A percentile compares a stretch with the other conserved stretches of the same genome.
These are phyloP conservation scores for Pteria penguin DNA, from an alignment of 2,888 invertebrate genomes.

Conservation along the genomic window DNA sequence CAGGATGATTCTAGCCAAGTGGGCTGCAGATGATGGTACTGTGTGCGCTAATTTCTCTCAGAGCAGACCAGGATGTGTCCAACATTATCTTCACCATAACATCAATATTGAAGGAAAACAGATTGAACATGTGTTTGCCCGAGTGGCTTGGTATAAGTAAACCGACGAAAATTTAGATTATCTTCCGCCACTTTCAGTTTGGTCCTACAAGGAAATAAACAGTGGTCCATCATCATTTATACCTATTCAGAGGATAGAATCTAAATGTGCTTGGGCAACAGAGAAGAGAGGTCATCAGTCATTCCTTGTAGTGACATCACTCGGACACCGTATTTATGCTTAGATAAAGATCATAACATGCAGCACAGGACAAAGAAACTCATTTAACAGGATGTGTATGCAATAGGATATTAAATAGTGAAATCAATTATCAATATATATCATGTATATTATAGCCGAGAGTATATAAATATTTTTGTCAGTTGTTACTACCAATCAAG, in stretches of 20 bases:
- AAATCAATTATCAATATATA: too few species aligned
- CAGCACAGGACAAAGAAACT: too few species aligned
- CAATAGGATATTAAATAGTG: too few species aligned
- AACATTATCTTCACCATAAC: neutral
- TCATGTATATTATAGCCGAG: too few species aligned
- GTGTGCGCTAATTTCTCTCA: neutral
- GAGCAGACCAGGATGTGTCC: neutral
- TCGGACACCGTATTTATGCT: too few species aligned
- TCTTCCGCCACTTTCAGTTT: neutral
- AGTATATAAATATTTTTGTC: too few species aligned
- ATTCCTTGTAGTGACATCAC: neutral
- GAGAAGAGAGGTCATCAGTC: slow-evolving; percentile 1
- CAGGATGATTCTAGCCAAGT: neutral
- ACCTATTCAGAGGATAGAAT: neutral
- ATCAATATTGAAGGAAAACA: neutral
- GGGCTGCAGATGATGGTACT: neutral
- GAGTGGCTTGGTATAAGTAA: neutral
- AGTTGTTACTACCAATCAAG: too few species aligned
- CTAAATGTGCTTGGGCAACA: neutral
- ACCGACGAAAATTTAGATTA: neutral
- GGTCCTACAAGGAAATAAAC: neutral
- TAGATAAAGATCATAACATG: too few species aligned
- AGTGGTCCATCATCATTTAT: neutral
- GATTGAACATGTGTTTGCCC: neutral
- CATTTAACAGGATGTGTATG: too few species aligned